Conservation (phyloP, 1,140 invertebrate species). For the Melitaea cinxia region DNA sequence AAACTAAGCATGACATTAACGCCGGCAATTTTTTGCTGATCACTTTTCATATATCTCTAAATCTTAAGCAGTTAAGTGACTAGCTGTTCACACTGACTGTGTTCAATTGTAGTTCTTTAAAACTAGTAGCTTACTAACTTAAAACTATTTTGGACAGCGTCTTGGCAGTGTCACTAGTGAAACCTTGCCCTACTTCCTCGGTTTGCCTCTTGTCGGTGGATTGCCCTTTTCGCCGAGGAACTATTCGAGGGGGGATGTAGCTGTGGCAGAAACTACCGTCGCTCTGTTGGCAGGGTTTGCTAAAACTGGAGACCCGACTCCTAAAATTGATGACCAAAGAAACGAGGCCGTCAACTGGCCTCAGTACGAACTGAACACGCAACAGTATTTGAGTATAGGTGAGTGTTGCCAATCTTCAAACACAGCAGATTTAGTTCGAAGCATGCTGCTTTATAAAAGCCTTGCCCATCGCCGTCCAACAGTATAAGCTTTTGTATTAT, state of each 20-base stretch:
- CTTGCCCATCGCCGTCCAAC: no score
- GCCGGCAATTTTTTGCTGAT: no score
- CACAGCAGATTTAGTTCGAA: no score
- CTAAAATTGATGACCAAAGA: constrained; percentile 67
- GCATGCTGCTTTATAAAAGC: no score
- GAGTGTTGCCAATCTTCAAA: constrained; percentile 45
- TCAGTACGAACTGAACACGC: constrained; percentile 87
- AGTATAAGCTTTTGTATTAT: no score
- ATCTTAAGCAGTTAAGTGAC: no score
- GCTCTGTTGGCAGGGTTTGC: constrained; percentile 89
- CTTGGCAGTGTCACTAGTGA: constrained; percentile 92
- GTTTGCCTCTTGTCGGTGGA: constrained; percentile 88
- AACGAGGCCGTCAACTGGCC: constrained; percentile 85
- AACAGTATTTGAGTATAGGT: constrained; percentile 90
- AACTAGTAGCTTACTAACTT: no score
- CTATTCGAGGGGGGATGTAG: constrained; percentile 89
- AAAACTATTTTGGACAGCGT: constrained; percentile 74
- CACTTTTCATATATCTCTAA: no score
- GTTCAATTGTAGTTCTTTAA: no score
- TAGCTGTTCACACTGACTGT: no score
- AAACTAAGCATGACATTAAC: no score
- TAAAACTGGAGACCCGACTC: constrained; percentile 87
- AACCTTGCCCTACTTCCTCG: constrained; percentile 93
- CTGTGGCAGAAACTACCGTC: constrained; percentile 89
- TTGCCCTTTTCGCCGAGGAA: constrained; percentile 84